Evolutionary conservation across 2,888 invertebrate genomes (phyloP), one percentile per base, ranked within the genome.

Genomic region (Diplazon laetatorius): DNA sequence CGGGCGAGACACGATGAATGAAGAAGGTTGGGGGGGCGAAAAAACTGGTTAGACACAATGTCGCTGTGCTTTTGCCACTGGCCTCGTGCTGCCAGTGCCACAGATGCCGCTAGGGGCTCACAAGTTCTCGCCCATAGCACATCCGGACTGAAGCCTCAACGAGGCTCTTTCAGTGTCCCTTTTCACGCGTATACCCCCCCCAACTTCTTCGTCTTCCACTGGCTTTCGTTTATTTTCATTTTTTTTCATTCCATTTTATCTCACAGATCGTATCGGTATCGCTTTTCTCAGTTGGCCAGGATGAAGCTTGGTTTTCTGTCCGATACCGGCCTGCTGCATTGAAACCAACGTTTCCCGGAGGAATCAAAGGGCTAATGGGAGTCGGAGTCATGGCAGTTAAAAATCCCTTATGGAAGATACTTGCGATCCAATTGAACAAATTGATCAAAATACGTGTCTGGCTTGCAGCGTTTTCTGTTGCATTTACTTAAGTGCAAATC

Each of bases 221-320:
- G n/a, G n/a, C 70, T 70, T 65, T 70, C 73, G 42, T 78, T 74
- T 37, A 30, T 30, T 70, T 48, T 12, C 16, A 46, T 60, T 66
- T 9, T 60, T 66, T 35, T 35, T 48, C 60, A 20, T 50, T 10
- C 4, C 14, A 20, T 50, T 35, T 14, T 59, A 10, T 25, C 22
- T 14, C 5, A 30, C 30, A 30, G 42, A 3, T 59, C n/a, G n/a
- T n/a, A n/a, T n/a, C n/a, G n/a, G 8, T 59, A 9, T 39, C 18
- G 39, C n/a, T 52, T 42, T 42, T 42, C 37, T 59, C 18, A 48
- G 25, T 20, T 35, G 59, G 18, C 59, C 37, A 59, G 37, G 59
- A 59, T 39, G 16, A 39, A 59, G 59, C 59, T 55, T 18, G 50
- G 57, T 46, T 55, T 63, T 62, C 39, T 71, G 48, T 39, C 72